Evolutionary conservation across 2,113 vertebrate species (phyloP).

Genomic region (Pedetes capensis): DNA sequence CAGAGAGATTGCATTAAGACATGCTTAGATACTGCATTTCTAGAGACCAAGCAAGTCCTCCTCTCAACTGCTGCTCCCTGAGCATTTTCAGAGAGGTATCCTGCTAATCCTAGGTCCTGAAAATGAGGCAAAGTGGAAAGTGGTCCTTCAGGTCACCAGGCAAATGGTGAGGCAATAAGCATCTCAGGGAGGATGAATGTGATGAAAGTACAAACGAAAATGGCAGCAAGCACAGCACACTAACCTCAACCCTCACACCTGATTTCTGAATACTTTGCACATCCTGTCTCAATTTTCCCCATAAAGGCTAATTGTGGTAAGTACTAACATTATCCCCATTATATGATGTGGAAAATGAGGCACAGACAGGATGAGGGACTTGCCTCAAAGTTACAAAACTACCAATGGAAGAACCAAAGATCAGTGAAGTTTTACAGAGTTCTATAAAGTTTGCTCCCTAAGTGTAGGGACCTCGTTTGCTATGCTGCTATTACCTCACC

Average conservation of each 20-base stretch:
- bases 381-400: background rate
- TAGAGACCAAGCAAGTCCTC: background rate
- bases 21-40: background rate
- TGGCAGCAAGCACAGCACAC: accelerated
- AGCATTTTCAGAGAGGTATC: background rate
- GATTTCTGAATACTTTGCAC: background rate
- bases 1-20: background rate
- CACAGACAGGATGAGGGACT: background rate
- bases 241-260: background rate
- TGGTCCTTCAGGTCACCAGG: background rate
- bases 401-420: background rate
- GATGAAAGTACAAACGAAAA: background rate
- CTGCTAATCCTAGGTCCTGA: background rate
- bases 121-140: background rate
- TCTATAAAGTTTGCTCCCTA: background rate
- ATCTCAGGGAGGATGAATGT: background rate
- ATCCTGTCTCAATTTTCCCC: background rate
- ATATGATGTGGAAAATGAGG: background rate
- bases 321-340: background rate
- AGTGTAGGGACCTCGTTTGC: background rate
- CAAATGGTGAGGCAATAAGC: background rate
- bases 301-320: background rate
- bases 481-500: background rate
- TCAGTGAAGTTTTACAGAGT: background rate
- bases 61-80: background rate